Evolutionary conservation across 2,888 invertebrate species (phyloP).

Genomic region (Notodonta ziczac): DNA sequence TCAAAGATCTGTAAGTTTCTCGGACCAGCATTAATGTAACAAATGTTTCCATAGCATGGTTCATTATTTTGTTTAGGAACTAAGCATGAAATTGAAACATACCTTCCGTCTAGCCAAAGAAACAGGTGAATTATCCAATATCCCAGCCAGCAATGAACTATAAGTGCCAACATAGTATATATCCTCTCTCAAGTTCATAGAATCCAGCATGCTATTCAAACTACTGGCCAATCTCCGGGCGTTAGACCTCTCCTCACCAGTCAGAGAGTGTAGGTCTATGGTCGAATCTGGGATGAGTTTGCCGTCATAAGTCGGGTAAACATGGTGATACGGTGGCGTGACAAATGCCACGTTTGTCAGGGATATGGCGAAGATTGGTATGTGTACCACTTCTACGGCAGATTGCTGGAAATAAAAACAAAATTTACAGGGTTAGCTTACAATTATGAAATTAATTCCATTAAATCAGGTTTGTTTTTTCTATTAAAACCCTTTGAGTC

Average conservation of each 20-base stretch:
- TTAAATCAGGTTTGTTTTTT: too few species aligned
- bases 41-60: too few species aligned
- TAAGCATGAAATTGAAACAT: slow-evolving; percentile 15
- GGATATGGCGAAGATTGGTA: slow-evolving; percentile 85
- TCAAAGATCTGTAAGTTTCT: too few species aligned
- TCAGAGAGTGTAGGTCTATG: slow-evolving; percentile 68
- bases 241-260: slow-evolving; percentile 65
- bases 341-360: slow-evolving; percentile 85
- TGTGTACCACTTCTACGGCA: slow-evolving; percentile 84
- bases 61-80: too few species aligned
- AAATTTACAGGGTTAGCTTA: too few species aligned
- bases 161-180: slow-evolving; percentile 86
- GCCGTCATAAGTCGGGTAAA: slow-evolving; percentile 82
- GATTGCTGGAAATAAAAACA: slow-evolving; percentile 78
- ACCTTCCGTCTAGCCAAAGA: slow-evolving; percentile 84
- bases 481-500: too few species aligned
- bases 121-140: slow-evolving; percentile 84
- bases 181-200: slow-evolving; percentile 86
- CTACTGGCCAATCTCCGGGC: slow-evolving; percentile 77
- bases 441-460: too few species aligned
- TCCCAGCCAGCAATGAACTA: slow-evolving; percentile 85
- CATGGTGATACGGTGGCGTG: slow-evolving; percentile 84
- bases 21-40: too few species aligned
- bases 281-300: slow-evolving; percentile 60
- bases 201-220: slow-evolving; percentile 82